Evolutionary conservation across 1,140 invertebrate genomes (phyloP), one percentile per base, ranked within the genome.

Genomic region (Linepithema humile): DNA sequence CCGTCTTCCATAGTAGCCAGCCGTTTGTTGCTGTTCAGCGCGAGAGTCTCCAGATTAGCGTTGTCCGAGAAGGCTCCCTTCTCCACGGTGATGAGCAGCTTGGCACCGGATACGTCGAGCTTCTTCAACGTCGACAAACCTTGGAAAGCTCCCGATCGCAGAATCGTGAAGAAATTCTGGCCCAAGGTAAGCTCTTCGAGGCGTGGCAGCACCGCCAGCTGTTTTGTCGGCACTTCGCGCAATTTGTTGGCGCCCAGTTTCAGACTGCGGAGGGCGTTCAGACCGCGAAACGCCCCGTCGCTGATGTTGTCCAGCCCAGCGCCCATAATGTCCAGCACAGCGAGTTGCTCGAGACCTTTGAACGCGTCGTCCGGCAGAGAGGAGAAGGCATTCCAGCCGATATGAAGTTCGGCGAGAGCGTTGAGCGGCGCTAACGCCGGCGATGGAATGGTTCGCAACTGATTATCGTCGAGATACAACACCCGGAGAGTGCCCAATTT

Each of bases 391-490:
- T 99, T 99, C 82, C 97, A 95, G 1, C 97, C 97, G 23, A 98
- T 95, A 89, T 98, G 97, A 3, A 99, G 93, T 90, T 98, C 97
- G 0, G 97, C 97, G 38, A 98, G 94, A 80, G 96, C 96, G 45
- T 96, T 96, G 80, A 98, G 92, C 0, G 96, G 95, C 15, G 95
- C 95, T 83, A 98, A 96, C 0, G 97, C 96, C 10, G 95, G 90
- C 1, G 96, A 97, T 7, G 97, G 97, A 3, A 98, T 96, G 0
- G 95, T 94, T 83, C 95, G 96, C 45, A 98, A 93, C 67, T 97
- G 96, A 93, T 99, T 99, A 90, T 98, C 97, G 87, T 98, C 97
- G 55, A 99, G 94, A 90, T 97, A 97, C 0, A 99, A 94, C 0
- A 97, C 96, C 65, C 97, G 94, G 38, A 99, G 95, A 1, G 96